Evolutionary conservation across 2,113 vertebrate genomes (phyloP).

Genomic region (Catharus fuscescens): DNA sequence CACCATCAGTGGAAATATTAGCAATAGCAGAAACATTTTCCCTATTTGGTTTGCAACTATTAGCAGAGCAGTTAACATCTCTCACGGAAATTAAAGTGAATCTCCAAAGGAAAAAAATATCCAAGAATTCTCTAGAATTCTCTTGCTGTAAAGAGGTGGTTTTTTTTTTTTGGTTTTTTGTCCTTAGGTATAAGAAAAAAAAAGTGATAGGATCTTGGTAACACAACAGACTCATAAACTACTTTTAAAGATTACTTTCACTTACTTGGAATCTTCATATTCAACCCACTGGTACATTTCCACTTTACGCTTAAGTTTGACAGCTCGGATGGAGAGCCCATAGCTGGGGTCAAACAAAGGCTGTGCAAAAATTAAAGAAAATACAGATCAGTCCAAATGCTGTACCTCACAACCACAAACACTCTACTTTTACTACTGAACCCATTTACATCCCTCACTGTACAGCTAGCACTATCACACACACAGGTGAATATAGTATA

Average conservation of each 20-base stretch:
- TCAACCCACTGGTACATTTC: constrained; percentile 99
- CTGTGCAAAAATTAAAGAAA: constrained; percentile 67
- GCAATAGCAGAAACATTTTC: not conserved
- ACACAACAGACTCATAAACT: not conserved
- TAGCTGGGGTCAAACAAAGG: constrained; percentile 95
- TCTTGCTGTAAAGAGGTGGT: not conserved
- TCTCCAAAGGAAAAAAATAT: not conserved
- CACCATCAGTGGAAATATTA: not conserved
- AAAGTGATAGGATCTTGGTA: not conserved
- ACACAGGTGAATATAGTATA: not conserved
- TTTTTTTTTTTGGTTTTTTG: not conserved
- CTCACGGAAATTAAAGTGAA: not conserved
- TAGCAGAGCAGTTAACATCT: not conserved
- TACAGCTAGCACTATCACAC: not conserved
- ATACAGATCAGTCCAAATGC: not conserved
- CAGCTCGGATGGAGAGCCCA: constrained; percentile 85
- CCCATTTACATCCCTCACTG: not conserved
- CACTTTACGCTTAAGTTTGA: constrained; percentile 90
- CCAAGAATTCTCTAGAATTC: not conserved
- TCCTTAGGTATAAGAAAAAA: not conserved
- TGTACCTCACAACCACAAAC: not conserved
- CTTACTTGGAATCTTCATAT: constrained; percentile 88
- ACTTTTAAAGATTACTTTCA: not conserved
- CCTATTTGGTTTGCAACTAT: not conserved
- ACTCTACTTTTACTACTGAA: not conserved